phyloP scores from a whole-genome alignment of 2,113 vertebrate genomes.

The Epinephelus fuscoguttatus region DNA sequence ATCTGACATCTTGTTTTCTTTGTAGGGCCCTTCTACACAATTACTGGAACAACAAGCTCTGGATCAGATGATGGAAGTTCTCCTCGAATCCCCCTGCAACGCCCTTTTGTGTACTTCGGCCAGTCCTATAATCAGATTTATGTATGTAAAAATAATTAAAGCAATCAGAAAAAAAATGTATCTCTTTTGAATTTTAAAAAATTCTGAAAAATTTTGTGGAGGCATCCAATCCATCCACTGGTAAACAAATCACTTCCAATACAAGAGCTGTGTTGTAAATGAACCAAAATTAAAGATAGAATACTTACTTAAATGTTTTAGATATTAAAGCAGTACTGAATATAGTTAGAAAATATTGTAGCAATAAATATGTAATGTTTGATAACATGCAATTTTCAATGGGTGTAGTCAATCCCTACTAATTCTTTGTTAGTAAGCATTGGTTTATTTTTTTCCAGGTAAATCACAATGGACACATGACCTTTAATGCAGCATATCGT shows the following conservation, averaged over 20 bases:
- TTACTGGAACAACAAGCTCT: background rate
- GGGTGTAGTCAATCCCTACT: background rate
- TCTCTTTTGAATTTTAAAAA: background rate
- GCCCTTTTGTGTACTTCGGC: conserved; percentile 53
- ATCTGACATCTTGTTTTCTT: background rate
- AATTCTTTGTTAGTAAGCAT: background rate
- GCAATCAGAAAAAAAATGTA: background rate
- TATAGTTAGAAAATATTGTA: background rate
- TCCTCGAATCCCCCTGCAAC: conserved; percentile 35
- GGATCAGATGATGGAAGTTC: conserved; percentile 59
- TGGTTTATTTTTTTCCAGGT: conserved; percentile 64
- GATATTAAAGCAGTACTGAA: too few relatives aligned
- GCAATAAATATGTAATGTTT: background rate
- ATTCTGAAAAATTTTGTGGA: too few relatives aligned
- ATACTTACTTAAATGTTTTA: background rate
- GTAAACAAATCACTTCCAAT: background rate
- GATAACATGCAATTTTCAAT: background rate
- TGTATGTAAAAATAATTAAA: conserved; percentile 44
- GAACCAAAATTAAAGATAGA: background rate
- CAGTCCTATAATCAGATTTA: conserved; percentile 28
- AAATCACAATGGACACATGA: conserved; percentile 82
- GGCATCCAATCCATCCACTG: too few relatives aligned
- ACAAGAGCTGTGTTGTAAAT: background rate
- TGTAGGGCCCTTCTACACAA: conserved; percentile 60
- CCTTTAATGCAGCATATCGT: background rate